Evolutionary conservation across 2,797 vertebrate genomes (phyloP), one percentile per base, ranked within the genome.

Genomic region (Steatocranus sp.): DNA sequence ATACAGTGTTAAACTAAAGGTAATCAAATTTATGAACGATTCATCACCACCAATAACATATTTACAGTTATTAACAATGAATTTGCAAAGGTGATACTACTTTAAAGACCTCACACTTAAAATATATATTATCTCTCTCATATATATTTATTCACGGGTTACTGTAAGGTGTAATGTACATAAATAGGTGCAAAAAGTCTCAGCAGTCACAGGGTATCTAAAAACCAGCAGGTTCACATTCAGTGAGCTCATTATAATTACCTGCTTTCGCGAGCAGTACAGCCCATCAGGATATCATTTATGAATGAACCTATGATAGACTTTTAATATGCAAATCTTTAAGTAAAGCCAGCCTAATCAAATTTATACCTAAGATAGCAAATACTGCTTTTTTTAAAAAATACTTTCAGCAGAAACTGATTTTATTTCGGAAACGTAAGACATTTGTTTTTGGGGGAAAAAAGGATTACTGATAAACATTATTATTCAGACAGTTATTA

Each of bases 271-370:
- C 6, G 1, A 34, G 17, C 30, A n/a, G 56, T 34, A 34, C 56
- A 61, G 17, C 30, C 18, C 11, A 30, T 34, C 32, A 61, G 56
- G 32, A 61, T 61, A 36, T 61, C 18, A 61, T 46, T 70, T 70
- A 70, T 70, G 25, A 46, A 27, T 17, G 23, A 25, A 46, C 38
- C 23, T 70, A 18, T 46, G 66, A 27, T 27, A 27, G 23, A 18
- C 41, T 46, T 70, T 70, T 46, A 46, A 18, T 27, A 46, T 70
- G 38, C 66, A 70, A 46, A 70, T 27, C 36, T 68, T 68, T 41
- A 10, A 25, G 63, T 43, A 27, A 46, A 73, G 68, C 15, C 25
- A 48, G 3, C 43, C 25, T 70, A 70, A 46, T 46, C 9, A 27
- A 48, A 73, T 48, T 48, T 30, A 73, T 48, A 30, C 10, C 6